phyloP scores from a whole-genome alignment of 2,113 vertebrate species.

The Spheniscus mendiculus region DNA sequence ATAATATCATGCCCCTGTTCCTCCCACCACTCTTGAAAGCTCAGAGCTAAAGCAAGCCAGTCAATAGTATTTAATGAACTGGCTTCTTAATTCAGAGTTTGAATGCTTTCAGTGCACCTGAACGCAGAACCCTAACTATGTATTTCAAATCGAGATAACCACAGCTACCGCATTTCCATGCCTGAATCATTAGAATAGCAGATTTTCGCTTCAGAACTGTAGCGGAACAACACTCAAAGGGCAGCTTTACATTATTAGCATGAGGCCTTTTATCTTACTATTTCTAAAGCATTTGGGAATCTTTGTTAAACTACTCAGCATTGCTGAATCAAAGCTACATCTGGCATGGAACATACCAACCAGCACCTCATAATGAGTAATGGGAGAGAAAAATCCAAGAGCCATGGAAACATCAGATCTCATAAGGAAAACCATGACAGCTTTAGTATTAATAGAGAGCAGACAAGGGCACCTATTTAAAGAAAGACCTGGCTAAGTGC shows the following conservation, averaged over 20 bases:
- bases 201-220: background rate
- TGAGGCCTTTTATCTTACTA: conserved; percentile 23
- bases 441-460: conserved; percentile 12
- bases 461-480: background rate
- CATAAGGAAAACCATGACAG: conserved; percentile 24
- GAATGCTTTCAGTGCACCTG: background rate
- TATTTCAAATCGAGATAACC: conserved; percentile 19
- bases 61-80: background rate
- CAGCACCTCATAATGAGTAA: conserved; percentile 15
- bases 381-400: conserved; percentile 1
- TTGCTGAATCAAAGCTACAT: conserved; percentile 9
- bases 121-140: background rate
- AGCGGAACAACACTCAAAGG: background rate
- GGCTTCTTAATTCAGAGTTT: background rate
- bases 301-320: background rate
- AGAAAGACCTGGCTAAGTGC: background rate
- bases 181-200: conserved; percentile 10
- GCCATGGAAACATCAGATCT: conserved; percentile 24
- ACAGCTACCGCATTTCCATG: background rate
- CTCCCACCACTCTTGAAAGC: background rate
- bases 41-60: background rate
- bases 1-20: background rate
- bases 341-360: conserved; percentile 23
- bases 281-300: conserved; percentile 43
- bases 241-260: conserved; percentile 33